Base-by-base conservation (phyloP, 1,140 invertebrate genomes). In the Hermatobates lingyangjiaoensis region DNA sequence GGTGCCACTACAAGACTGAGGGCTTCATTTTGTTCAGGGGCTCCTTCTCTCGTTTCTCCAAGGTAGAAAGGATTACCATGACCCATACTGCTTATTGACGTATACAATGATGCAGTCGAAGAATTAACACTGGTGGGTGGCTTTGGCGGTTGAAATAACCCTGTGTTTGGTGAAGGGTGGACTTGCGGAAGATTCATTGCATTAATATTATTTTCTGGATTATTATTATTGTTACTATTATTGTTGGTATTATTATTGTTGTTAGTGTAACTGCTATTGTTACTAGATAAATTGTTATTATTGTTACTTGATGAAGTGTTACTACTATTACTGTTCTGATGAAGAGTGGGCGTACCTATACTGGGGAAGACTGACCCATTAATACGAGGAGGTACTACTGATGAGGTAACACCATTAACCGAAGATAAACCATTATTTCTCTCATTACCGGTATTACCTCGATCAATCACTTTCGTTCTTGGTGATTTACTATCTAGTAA, bases 1-100 rank as follows among this genome's bases (percentile, higher is more conserved):
- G 88, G 87, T 24, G 85, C 83, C 54, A 95, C 88, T 24, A 95
- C 88, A 55, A 95, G 74, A 59, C 88, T 88, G 12, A 95, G 75
- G 0, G 91, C 85, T 66, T 95, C 91, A 62, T 90, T 92, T 66
- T 95, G 90, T 66, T 93, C 89, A 2, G 81, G 78, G 54, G 79
- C 70, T 54, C 63, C 76, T 58, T 81, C 78, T 48, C 80, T 71
- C 30, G 78, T 74, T 63, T 72, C 68, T 14, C 68, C 59, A 61
- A 75, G 71, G 64, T 76, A 80, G 58, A 80, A 83, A 44, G 79
- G 77, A 60, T 82, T 79, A 26, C 76, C 74, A 64, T 79, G 66
- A 5, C 50, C 54, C 45, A 65, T 48, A 18, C 66, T 66, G 27
- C 61, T 64, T 66, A 72, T 69, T 60, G 65, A 66, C 45, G 68